These are phyloP conservation scores for Scotopteryx bipunctaria DNA, from an alignment of 2,888 invertebrate species.

Conservation along the genomic window DNA sequence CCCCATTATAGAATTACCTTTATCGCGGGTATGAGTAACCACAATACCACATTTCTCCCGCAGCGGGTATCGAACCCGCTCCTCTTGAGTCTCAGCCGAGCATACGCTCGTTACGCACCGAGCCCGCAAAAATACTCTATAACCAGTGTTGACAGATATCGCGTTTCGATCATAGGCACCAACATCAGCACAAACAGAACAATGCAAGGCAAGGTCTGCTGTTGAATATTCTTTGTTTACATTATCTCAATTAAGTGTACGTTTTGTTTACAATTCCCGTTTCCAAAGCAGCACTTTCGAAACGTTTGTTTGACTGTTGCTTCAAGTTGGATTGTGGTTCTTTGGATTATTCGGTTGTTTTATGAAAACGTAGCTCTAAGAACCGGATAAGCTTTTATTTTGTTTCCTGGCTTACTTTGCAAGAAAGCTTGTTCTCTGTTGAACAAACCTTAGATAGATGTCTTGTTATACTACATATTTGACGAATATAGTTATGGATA, in stretches of 20 bases:
- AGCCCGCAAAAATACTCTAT: too few species aligned
- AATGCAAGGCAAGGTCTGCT: conserved; percentile 52
- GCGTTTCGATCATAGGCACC: conserved; percentile 1
- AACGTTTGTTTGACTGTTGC: conserved; percentile 58
- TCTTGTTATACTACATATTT: neutral
- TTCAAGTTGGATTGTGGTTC: conserved; percentile 24
- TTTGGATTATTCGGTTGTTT: conserved; percentile 18
- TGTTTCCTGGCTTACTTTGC: too few species aligned
- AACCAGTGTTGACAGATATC: too few species aligned
- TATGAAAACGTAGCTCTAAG: conserved; percentile 4
- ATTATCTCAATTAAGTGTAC: conserved; percentile 79
- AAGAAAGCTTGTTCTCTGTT: too few species aligned
- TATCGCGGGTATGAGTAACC: too few species aligned
- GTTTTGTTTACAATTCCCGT: conserved; percentile 67
- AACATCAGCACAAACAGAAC: conserved; percentile 29
- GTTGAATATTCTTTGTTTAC: conserved; percentile 73
- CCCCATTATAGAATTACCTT: too few species aligned
- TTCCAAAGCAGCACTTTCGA: conserved; percentile 65
- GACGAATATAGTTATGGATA: too few species aligned
- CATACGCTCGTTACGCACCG: too few species aligned
- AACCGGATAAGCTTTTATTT: neutral
- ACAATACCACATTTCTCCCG: too few species aligned
- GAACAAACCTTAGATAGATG: too few species aligned
- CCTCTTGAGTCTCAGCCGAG: too few species aligned
- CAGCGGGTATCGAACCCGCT: too few species aligned